Conservation (phyloP, 2,888 invertebrate species). For the Ariolimax columbianus region DNA sequence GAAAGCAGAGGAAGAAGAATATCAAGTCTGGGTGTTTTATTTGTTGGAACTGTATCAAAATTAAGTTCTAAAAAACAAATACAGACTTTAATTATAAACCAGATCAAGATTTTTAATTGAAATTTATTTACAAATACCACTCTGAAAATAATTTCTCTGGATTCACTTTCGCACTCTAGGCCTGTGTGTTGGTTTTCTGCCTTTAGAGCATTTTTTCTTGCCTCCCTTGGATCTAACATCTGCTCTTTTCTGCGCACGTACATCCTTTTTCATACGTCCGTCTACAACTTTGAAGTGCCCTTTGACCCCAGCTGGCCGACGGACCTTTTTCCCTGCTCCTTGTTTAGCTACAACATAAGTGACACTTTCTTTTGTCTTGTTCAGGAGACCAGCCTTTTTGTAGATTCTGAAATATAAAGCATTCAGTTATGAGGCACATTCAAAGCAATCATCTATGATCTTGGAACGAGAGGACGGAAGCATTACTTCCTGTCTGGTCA, state of each 20-base stretch:
- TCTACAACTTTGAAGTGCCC: conserved; percentile 97
- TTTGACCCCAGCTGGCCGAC: conserved; percentile 91
- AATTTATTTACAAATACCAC: not conserved
- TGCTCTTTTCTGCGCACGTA: conserved; percentile 61
- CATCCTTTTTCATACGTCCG: conserved; percentile 96
- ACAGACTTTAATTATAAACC: not conserved
- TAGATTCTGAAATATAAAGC: conserved; percentile 84
- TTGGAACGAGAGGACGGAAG: too few relatives aligned
- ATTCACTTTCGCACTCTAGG: conserved; percentile 18
- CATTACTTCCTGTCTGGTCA: too few relatives aligned
- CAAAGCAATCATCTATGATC: too few relatives aligned
- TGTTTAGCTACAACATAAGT: conserved; percentile 97
- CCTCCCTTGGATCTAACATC: conserved; percentile 20
- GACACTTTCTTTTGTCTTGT: conserved; percentile 89
- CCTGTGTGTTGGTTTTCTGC: conserved; percentile 16
- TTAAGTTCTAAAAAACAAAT: too few relatives aligned
- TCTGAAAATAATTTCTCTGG: not conserved
- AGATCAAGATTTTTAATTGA: not conserved
- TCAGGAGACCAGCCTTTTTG: conserved; percentile 87
- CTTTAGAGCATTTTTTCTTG: conserved; percentile 23
- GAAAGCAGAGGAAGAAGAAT: too few relatives aligned
- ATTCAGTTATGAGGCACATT: not conserved
- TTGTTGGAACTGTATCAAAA: too few relatives aligned
- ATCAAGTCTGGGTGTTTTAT: too few relatives aligned
- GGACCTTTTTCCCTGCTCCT: conserved; percentile 84